Evolutionary conservation across 2,113 vertebrate species (phyloP), one percentile per base, ranked within the genome.

Genomic region (Corvus hawaiiensis): DNA sequence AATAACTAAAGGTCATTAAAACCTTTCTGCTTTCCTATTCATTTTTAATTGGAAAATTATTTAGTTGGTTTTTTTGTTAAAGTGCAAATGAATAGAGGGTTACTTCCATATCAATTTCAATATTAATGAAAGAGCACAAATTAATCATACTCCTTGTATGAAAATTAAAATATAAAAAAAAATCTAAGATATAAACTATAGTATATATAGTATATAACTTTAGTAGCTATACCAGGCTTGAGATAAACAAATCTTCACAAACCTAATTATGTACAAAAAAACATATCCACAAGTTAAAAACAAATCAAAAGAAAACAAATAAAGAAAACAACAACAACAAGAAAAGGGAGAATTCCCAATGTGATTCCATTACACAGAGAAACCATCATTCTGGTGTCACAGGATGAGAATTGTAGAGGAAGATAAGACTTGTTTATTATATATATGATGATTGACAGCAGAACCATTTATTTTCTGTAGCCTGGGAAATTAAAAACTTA

Each of bases 401-500:
- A 81, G 69, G 64, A 84, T 84, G 81, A 61, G 56, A 86, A 84
- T 16, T 82, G 72, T 12, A 85, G 43, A 74, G 35, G 35, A 87
- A 92, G 63, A 87, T 73, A 95, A 91, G 75, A 63, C 28, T 94
- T 79, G 28, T 24, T 95, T 91, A 81, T 71, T 89, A 39, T 41
- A 35, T 73, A 63, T 81, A 91, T 91, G 88, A 94, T 7, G 1
- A 95, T 16, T 97, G 97, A 96, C 90, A 96, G 78, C 71, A 81
- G 21, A 97, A 84, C 12, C 35, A 95, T 95, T 97, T 93, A 91
- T 92, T 96, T 96, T 83, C 71, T 76, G 71, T 89, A 94, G 39
- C 32, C 46, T 93, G 91, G 94, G 94, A 97, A 97, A 96, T 97
- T 91, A 96, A 95, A 96, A 93, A 52, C 71, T 64, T 95, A 83